These are phyloP conservation scores for Ichneumoninae sp. DNA, from an alignment of 2,888 invertebrate genomes.

Conservation along the genomic window DNA sequence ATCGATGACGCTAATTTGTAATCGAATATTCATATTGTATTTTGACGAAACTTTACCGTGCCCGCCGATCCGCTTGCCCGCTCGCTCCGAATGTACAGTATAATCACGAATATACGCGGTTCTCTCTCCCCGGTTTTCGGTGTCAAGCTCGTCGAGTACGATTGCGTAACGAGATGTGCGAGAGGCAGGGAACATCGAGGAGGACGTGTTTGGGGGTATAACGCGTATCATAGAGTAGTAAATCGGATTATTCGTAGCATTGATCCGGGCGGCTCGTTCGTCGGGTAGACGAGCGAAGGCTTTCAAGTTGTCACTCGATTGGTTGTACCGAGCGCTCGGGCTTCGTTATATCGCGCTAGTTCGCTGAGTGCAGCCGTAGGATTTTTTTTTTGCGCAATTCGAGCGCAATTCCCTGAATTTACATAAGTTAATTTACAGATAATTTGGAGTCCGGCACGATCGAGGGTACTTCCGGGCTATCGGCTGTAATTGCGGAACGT, in stretches of 20 bases:
- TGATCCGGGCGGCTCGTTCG: constrained; percentile 44
- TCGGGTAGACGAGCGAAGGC: constrained; percentile 24
- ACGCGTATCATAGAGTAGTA: constrained; percentile 47
- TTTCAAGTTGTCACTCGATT: constrained; percentile 55
- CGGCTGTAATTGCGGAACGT: constrained; percentile 1
- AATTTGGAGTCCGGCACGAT: constrained; percentile 31
- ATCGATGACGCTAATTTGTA: constrained; percentile 62
- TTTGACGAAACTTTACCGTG: constrained; percentile 62
- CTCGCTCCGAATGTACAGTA: background rate
- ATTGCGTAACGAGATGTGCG: constrained; percentile 32
- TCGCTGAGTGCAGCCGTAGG: background rate
- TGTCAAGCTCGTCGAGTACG: constrained; percentile 11
- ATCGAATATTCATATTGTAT: constrained; percentile 69
- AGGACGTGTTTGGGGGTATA: constrained; percentile 6
- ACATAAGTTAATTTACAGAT: constrained; percentile 53
- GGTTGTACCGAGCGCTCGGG: constrained; percentile 27
- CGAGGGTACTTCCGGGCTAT: background rate
- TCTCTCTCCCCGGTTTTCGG: background rate
- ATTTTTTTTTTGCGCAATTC: constrained; percentile 33
- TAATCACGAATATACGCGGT: background rate
- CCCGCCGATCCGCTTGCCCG: background rate
- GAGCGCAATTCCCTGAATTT: background rate
- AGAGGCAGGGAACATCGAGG: background rate
- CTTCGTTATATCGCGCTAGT: constrained; percentile 35
- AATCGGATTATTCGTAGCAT: constrained; percentile 55